phyloP scores from a whole-genome alignment of 2,113 vertebrate genomes.

The Procavia capensis region DNA sequence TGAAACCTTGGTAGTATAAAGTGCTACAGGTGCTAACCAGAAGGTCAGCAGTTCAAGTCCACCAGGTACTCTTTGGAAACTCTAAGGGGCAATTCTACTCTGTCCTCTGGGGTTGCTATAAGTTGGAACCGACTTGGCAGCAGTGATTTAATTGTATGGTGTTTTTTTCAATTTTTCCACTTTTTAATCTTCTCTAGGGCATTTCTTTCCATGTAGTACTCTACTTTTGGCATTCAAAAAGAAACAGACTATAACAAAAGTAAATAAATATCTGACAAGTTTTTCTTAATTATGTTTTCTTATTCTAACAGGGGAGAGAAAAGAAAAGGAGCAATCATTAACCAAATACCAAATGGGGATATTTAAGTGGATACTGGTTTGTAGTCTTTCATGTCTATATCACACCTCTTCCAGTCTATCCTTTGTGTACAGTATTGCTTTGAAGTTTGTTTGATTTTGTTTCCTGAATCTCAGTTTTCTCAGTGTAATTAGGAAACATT shows the following conservation, averaged over 20 bases:
- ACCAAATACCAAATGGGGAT: neutral
- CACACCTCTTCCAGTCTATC: too few relatives aligned
- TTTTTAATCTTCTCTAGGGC: too few relatives aligned
- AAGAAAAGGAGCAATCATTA: neutral
- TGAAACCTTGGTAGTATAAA: neutral
- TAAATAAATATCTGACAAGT: neutral
- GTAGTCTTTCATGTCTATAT: neutral
- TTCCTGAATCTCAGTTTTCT: neutral
- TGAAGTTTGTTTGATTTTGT: neutral
- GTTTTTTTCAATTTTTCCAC: too few relatives aligned
- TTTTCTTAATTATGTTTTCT: neutral
- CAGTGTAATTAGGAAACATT: neutral
- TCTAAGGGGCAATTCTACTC: too few relatives aligned
- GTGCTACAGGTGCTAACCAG: too few relatives aligned
- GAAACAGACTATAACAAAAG: neutral
- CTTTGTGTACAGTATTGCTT: neutral
- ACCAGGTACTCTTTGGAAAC: too few relatives aligned
- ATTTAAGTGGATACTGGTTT: neutral
- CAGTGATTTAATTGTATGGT: too few relatives aligned
- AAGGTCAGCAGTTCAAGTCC: too few relatives aligned
- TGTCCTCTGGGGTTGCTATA: too few relatives aligned
- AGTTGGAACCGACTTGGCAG: too few relatives aligned
- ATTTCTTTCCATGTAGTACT: neutral
- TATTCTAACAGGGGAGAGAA: neutral
- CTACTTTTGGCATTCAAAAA: neutral